Evolutionary conservation across 2,113 vertebrate genomes (phyloP), one percentile per base, ranked within the genome.

Genomic region (Catagonus wagneri): DNA sequence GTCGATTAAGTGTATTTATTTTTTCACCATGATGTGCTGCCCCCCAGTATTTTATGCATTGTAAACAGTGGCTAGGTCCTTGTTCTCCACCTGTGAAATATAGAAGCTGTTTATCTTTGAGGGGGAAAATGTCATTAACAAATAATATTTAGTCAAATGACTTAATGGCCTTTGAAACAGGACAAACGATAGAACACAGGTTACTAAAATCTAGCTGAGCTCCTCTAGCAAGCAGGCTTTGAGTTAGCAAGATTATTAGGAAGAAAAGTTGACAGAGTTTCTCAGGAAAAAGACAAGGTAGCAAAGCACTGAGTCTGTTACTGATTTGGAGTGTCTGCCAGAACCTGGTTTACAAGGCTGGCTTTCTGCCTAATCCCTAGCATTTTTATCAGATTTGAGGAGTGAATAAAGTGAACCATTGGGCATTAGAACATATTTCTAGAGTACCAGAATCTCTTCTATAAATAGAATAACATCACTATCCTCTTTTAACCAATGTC

Each of bases 331-430:
- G n/a, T 76, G 44, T 56, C 60, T 93, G 96, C 93, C 92, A 97
- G 95, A 52, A 44, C 69, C 79, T 89, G 39, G 96, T 25, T 97
- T 96, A 90, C 72, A 85, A 69, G 39, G 7, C 93, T 97, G 95
- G 97, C 96, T 86, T 90, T 89, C 85, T 52, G 90, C 89, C 94
- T 95, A 96, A 96, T 95, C 89, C 89, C 12, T 39, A 58, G 65
- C 83, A 90, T 96, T 97, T 97, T 83, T 86, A 89, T 95, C 85
- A 91, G 95, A 95, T 92, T 91, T 94, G 85, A 97, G 78, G 61
- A 91, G 79, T 58, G 93, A 91, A 83, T 90, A 44, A 96, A 94
- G 79, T 22, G 72, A 96, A 86, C 52, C 86, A 56, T 14, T 75
- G 87, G 83, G 27, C 68, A 90, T 89, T 93, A 80, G 39, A 94